These are phyloP conservation scores for Zygaena filipendulae DNA, from an alignment of 2,888 invertebrate species.

Conservation along the genomic window DNA sequence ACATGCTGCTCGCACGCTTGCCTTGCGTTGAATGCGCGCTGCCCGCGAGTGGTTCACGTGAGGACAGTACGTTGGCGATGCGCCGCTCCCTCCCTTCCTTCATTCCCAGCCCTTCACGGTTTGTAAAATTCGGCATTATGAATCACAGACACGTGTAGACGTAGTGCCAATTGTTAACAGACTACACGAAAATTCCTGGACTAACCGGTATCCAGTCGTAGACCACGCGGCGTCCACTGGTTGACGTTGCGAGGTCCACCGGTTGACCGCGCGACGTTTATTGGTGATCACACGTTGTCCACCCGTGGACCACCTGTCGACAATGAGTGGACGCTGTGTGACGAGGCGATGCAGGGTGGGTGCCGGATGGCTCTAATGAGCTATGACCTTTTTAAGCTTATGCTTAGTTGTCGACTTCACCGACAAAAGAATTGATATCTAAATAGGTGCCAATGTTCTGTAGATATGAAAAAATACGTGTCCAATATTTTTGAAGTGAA, in stretches of 20 bases:
- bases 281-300: constrained; percentile 11
- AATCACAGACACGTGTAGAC: too few species aligned
- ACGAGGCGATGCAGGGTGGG: constrained; percentile 6
- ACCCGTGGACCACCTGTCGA: constrained; percentile 11
- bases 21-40: constrained; percentile 7
- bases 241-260: not conserved
- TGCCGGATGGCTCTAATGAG: constrained; percentile 1
- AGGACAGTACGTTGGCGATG: not conserved
- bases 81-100: too few species aligned
- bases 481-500: too few species aligned
- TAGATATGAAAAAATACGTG: too few species aligned
- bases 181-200: too few species aligned
- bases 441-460: too few species aligned
- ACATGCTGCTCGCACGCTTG: constrained; percentile 8
- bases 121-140: too few species aligned
- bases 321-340: constrained; percentile 11
- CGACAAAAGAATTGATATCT: too few species aligned
- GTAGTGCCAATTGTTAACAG: too few species aligned
- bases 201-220: too few species aligned
- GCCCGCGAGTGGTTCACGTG: constrained; percentile 1
- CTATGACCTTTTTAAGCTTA: constrained; percentile 3
- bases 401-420: too few species aligned
- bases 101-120: too few species aligned
- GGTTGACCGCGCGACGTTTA: constrained; percentile 9
- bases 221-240: not conserved